Evolutionary conservation across 2,113 vertebrate genomes (phyloP).

Genomic region (Aptenodytes patagonicus): DNA sequence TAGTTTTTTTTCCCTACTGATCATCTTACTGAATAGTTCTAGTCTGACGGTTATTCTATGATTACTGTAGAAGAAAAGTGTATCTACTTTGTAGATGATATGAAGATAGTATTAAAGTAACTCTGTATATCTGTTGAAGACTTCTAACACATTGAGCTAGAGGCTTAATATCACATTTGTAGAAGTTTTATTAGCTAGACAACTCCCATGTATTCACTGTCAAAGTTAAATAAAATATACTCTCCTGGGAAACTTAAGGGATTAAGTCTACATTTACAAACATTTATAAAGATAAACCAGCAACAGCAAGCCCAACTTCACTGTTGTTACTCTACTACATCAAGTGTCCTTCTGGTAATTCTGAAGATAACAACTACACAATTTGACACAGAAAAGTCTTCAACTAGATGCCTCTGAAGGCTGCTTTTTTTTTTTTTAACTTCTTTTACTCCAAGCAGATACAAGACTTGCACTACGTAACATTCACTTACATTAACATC

Average conservation of each 20-base stretch:
- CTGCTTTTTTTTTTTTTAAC: background rate
- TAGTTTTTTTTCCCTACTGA: background rate
- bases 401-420: background rate
- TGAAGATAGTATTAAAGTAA: background rate
- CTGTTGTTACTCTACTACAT: background rate
- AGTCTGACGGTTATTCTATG: background rate
- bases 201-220: no score
- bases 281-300: background rate
- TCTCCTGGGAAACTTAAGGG: background rate
- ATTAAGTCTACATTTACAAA: background rate
- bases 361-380: background rate
- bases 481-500: conserved; percentile 83
- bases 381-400: background rate
- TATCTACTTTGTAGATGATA: background rate
- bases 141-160: background rate
- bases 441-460: background rate
- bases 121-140: background rate
- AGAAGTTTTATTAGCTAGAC: background rate
- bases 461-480: background rate
- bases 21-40: background rate
- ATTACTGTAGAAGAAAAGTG: background rate
- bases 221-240: background rate
- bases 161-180: background rate
- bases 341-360: background rate
- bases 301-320: background rate